Base-by-base conservation (phyloP, 2,797 vertebrate species). In the Dipus sagitta region DNA sequence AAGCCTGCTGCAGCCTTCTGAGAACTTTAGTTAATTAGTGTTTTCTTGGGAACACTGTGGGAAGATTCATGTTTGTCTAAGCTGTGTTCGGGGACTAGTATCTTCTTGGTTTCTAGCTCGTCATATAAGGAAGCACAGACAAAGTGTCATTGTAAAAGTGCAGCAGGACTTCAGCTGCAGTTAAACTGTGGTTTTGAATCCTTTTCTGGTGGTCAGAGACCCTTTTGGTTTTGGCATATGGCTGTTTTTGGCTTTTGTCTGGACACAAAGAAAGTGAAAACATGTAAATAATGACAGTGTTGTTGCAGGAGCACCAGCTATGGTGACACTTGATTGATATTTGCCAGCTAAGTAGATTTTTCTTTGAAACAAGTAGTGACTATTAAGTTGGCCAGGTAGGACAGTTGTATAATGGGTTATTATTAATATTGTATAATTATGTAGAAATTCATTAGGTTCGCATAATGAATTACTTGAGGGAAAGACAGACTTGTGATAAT, bases 391-490 rank as follows among this genome's bases (percentile, higher is more conserved):
- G 76, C 89, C 34, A 78, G 30, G 32, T 74, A 67, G 38, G 13
- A 42, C 18, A 71, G 15, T 28, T 52, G 81, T 10, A 17, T 68
- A 23, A 47, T 34, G 5, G 54, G 28, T 68, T 54, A 6, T 58
- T 62, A 60, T 47, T 71, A 85, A 42, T 28, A 77, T 77, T 77
- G 42, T 86, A 28, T 86, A 89, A 70, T 75, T 89, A 85, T 74
- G 21, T 68, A 42, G 54, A 91, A 23, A 68, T 92, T 32, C 71
- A 32, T 80, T 90, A 74, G 58, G 14, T 77, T 24, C 11, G 68
- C n/a, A 9, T 21, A 71, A 6, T 20, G 8, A 1, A 20, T 83
- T 65, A 17, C 26, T 68, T 82, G 23, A 54, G 34, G 34, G 68
- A 75, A 21, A 28, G 62, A 81, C 9, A 70, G 54, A 1, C 6